Evolutionary conservation across 23 tunicate genomes (phyloP), one percentile per base, ranked within the genome.

Genomic region (Phallusia fumigata): DNA sequence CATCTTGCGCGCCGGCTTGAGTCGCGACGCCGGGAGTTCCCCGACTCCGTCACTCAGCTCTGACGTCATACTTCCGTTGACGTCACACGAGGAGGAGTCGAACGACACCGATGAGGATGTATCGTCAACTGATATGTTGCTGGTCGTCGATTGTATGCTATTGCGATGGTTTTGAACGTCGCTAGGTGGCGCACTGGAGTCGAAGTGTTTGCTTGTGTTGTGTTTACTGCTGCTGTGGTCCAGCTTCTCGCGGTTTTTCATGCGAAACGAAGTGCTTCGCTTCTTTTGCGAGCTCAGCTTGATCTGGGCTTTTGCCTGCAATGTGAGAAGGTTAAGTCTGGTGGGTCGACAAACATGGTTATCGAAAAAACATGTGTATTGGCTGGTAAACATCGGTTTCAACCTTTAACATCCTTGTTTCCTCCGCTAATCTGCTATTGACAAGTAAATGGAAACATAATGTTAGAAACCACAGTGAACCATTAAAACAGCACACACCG

Each of bases 1-100:
- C 76, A 87, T 76, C 75, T 92, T 92, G 76, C 90, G 83, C 82
- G 83, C 76, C 0, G 84, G 92, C 58, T 79, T 76, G 15, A 2
- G 8, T 31, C 53, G 22, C 35, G 77, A 72, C 79, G 40, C 31
- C n/a, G 82, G 28, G 35, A 75, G 72, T 30, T 86, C 80, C 35
- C 77, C 31, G 45, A 53, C 50, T 0, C 53, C 22, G 32, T 77
- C 80, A 24, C 31, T 35, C 22, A 19, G 35, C 21, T 77, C 53
- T 30, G 80, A 77, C 33, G 52, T 77, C 80, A 45, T 18, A 33
- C 80, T 18, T 36, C 35, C 80, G 32, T 19, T 40, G 33, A 77
- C 80, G 53, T 77, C 80, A 77, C 50, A 24, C 52, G 80, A 28
- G 10, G 80, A 28, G 15, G 77, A 74, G 22, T 32, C 44, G 45